phyloP scores from a whole-genome alignment of 2,113 vertebrate species.

The Cryptomyrus ogoouensis region DNA sequence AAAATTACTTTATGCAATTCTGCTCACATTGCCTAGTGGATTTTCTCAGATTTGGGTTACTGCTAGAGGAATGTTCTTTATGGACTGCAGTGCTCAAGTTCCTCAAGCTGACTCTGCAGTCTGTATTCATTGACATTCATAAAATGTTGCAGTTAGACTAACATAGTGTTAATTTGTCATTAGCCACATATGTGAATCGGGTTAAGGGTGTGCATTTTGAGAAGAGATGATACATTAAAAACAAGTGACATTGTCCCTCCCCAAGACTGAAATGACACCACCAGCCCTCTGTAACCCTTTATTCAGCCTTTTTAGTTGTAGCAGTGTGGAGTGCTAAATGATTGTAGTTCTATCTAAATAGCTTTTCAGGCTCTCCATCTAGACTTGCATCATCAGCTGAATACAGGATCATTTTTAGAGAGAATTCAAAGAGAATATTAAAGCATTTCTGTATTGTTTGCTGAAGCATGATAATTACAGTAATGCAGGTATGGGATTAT shows the following conservation, averaged over 20 bases:
- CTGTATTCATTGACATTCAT: neutral
- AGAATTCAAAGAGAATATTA: neutral
- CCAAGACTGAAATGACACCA: neutral
- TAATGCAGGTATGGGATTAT: neutral
- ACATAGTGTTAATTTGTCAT: neutral
- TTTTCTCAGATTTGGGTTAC: neutral
- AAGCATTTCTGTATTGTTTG: neutral
- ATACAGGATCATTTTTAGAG: constrained; percentile 1
- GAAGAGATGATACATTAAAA: neutral
- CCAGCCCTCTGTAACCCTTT: neutral
- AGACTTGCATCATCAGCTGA: neutral
- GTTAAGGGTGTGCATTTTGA: neutral
- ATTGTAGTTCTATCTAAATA: neutral
- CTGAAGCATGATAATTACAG: neutral
- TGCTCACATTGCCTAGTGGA: neutral
- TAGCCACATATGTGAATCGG: neutral
- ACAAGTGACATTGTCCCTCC: neutral
- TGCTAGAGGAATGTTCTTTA: neutral
- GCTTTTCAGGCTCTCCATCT: neutral
- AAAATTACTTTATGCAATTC: neutral
- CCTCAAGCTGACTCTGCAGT: neutral
- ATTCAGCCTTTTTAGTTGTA: neutral
- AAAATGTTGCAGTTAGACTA: neutral
- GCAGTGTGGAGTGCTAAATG: neutral
- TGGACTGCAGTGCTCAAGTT: neutral